A percentile compares a stretch with the other conserved stretches of the same genome.
Conservation (phyloP, 2,113 vertebrate genomes). For the Alouatta palliata region DNA sequence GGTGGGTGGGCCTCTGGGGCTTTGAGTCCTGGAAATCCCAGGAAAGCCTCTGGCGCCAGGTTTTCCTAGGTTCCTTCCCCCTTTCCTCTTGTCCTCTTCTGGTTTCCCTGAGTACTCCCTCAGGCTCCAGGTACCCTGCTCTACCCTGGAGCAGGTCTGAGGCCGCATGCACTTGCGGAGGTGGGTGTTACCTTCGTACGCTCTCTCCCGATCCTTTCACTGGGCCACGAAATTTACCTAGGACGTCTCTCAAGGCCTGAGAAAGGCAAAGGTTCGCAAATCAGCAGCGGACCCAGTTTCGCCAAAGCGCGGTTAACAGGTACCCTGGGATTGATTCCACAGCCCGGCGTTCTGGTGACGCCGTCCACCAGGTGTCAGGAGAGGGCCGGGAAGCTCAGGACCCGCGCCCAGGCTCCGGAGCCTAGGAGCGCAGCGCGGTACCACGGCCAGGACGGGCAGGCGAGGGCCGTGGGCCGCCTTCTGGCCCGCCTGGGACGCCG, state of each 20-base stretch:
- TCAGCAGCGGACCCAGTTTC: background rate
- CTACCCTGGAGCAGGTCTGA: background rate
- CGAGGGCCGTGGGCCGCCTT: background rate
- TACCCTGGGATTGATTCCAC: background rate
- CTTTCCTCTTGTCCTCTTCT: background rate
- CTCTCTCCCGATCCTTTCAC: background rate
- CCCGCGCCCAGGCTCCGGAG: background rate
- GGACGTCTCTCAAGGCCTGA: background rate
- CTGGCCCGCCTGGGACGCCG: background rate
- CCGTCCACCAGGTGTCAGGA: slow-evolving; percentile 47
- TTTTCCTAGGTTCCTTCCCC: background rate
- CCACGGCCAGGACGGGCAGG: background rate
- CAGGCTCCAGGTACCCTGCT: background rate
- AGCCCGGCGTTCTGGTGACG: background rate
- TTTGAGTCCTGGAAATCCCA: background rate
- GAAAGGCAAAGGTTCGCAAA: background rate
- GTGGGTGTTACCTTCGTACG: background rate
- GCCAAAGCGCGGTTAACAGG: background rate
- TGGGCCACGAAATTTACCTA: background rate
- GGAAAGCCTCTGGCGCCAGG: background rate
- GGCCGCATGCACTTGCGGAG: no score
- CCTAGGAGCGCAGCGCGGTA: background rate
- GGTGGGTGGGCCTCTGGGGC: background rate
- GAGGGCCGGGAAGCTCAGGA: background rate
- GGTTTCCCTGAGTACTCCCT: background rate